Base-by-base conservation (phyloP, 2,888 invertebrate genomes). In the Eupsilia transversa region DNA sequence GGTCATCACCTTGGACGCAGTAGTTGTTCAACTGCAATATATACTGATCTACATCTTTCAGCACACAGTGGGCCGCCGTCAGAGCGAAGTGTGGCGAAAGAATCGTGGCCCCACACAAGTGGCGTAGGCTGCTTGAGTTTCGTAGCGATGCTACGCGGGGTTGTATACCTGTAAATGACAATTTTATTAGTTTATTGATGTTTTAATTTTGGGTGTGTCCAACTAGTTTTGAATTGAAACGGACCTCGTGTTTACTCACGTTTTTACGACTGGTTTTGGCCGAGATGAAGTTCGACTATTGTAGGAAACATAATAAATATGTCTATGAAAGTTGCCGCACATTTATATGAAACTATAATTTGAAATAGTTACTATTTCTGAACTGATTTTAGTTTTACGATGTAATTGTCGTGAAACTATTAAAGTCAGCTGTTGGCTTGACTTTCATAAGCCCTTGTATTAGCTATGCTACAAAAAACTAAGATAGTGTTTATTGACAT, bases 31-130 rank as follows among this genome's bases (percentile, higher is more conserved):
- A 81, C 60, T 89, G 88, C 23, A 96, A 74, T 3, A 79, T 20
- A 70, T 95, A 96, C 14, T 92, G 82, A 0, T 85, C 54, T 12
- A 89, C 80, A 20, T 72, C 72, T 20, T 86, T 68, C n/a, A 83
- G 63, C 2, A 94, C 91, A 82, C 96, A 96, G 80, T 96, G 96
- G 0, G 96, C 96, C 1, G 96, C 95, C 9, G 96, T 96, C 56
- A 96, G 41, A 0, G 95, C 95, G 46, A 86, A 89, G 3, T 89
- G 69, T 10, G 88, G 80, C 3, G 94, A 90, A 9, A 96, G 77
- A 2, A 96, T 71, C 2, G 92, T 92, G 3, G 94, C 93, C 0
- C 96, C 96, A 77, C 96, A 96, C 6, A 95, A 77, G 76, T 96
- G 96, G 12, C 12, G 30, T 3, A 57, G 35, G 33, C 27, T 74